Conservation (phyloP, 2,113 vertebrate species). For the Mus pahari region DNA sequence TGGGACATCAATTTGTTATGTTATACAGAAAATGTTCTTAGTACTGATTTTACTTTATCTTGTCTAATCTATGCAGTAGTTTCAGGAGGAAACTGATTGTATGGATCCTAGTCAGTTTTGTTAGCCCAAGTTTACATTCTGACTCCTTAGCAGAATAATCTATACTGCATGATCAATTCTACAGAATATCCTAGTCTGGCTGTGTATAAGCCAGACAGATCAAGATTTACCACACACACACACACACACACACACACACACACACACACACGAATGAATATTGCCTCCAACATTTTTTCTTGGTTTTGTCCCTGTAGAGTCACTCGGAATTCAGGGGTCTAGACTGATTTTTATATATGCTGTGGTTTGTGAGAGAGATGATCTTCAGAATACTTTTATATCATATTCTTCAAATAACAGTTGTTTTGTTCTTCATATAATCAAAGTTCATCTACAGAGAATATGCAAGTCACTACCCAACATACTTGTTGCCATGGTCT, state of each 20-base stretch:
- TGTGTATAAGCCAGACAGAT: neutral
- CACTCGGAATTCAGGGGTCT: neutral
- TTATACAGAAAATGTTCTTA: neutral
- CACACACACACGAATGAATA: neutral
- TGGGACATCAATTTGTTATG: neutral
- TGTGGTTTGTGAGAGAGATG: neutral
- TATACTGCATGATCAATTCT: neutral
- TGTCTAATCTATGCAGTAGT: neutral
- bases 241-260: neutral
- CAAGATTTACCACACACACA: neutral
- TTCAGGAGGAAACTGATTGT: neutral
- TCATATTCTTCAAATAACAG: neutral
- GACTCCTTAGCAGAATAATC: neutral
- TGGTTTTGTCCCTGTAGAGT: neutral
- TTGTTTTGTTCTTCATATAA: neutral
- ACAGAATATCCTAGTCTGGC: neutral
- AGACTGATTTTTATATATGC: neutral
- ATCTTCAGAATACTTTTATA: conserved; percentile 13
- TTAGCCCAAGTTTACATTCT: neutral
- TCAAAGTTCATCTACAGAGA: neutral
- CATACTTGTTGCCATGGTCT: neutral
- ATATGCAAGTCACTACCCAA: neutral
- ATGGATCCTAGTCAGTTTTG: neutral
- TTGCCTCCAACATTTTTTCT: neutral
- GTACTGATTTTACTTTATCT: neutral